A percentile compares a stretch with the other conserved stretches of the same genome.
These are phyloP conservation scores for Hydropotes inermis DNA, from an alignment of 2,113 vertebrate genomes.

Conservation along the genomic window DNA sequence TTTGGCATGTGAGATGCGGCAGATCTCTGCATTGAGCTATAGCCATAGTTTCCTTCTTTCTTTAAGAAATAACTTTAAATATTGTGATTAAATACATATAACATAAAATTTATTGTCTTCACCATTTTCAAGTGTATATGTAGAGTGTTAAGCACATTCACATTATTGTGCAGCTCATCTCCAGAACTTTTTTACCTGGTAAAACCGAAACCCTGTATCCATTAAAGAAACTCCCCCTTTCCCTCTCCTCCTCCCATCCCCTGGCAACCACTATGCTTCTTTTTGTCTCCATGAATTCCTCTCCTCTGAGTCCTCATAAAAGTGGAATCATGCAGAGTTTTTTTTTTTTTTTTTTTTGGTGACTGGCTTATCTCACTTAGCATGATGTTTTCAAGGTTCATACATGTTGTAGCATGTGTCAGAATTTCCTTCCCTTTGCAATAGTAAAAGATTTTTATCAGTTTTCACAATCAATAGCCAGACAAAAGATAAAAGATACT, in stretches of 20 bases:
- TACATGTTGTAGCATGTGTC: neutral
- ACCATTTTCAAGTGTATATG: neutral
- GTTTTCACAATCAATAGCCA: neutral
- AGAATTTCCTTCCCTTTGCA: neutral
- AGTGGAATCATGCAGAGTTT: neutral
- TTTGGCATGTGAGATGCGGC: neutral
- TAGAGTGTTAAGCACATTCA: neutral
- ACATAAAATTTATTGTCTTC: neutral
- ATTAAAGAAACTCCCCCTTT: neutral
- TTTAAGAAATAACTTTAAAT: neutral
- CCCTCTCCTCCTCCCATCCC: neutral
- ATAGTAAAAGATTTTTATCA: neutral
- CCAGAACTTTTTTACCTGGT: neutral
- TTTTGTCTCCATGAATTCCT: neutral
- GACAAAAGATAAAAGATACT: neutral
- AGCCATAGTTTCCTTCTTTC: neutral
- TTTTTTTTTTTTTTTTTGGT: neutral
- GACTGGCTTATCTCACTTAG: neutral
- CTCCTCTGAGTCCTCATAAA: neutral
- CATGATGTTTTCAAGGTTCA: neutral
- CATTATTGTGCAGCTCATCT: no score
- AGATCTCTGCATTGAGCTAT: neutral
- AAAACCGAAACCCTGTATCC: neutral
- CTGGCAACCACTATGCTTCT: neutral
- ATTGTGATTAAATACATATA: neutral